Percentiles rank a stretch among this genome's conserved stretches.
Evolutionary conservation across 92 coral and sea anemone species (phyloP).

Genomic region (Epizoanthus ramosus): DNA sequence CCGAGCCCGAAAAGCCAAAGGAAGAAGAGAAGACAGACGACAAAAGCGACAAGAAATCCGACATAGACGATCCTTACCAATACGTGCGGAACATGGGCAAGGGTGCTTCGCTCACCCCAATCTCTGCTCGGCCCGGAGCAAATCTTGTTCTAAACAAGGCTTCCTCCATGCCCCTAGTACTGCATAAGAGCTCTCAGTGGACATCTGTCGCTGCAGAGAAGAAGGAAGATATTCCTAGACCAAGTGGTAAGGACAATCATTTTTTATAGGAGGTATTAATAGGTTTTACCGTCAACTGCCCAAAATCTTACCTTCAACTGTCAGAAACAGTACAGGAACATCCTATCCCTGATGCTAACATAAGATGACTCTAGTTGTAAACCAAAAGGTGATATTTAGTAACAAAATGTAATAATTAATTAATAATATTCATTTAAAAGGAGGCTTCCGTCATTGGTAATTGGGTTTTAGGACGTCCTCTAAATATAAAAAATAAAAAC

Average conservation of each 20-base stretch:
- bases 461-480: too few species aligned
- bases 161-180: slow-evolving; percentile 81
- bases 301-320: too few species aligned
- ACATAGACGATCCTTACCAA: slow-evolving; percentile 81
- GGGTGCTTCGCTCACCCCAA: slow-evolving; percentile 92
- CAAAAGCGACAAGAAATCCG: slow-evolving; percentile 49
- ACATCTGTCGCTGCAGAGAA: slow-evolving; percentile 58
- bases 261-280: too few species aligned
- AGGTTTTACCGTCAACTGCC: too few species aligned
- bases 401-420: too few species aligned
- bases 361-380: too few species aligned
- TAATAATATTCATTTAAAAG: too few species aligned
- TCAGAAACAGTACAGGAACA: too few species aligned
- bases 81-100: slow-evolving; percentile 91
- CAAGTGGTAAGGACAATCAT: slow-evolving; percentile 50
- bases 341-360: too few species aligned
- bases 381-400: too few species aligned
- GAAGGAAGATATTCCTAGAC: slow-evolving; percentile 81
- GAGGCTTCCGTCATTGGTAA: too few species aligned
- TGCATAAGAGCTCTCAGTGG: slow-evolving; percentile 88
- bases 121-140: slow-evolving; percentile 86
- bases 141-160: slow-evolving; percentile 44
- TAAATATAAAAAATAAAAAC: too few species aligned
- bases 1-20: slow-evolving; percentile 43
- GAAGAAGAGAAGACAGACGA: slow-evolving; percentile 56